Evolutionary conservation across 2,797 vertebrate genomes (phyloP).

Genomic region (Kryptolebias ocellatus): DNA sequence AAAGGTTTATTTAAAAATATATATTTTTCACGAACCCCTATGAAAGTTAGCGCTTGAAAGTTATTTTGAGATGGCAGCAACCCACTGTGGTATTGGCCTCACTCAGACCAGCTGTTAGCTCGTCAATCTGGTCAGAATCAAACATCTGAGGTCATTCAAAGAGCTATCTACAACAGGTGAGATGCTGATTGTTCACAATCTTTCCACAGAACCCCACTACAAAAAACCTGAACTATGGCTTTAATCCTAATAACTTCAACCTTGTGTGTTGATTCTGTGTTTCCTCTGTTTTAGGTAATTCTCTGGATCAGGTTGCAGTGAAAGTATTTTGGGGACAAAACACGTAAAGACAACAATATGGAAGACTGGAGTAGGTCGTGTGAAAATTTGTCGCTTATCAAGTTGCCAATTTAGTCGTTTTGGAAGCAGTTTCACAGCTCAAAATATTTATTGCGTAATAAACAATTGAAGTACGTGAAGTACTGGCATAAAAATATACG

Average conservation of each 20-base stretch:
- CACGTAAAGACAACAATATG: not conserved
- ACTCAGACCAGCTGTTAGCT: too few relatives aligned
- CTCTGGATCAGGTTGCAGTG: conserved; percentile 28
- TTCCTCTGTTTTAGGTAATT: conserved; percentile 56
- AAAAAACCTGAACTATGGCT: too few relatives aligned
- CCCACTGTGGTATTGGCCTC: too few relatives aligned
- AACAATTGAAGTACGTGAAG: conserved; percentile 18
- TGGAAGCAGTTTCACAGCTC: conserved; percentile 3
- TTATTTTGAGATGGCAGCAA: too few relatives aligned
- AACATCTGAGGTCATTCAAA: too few relatives aligned
- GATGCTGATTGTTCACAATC: too few relatives aligned
- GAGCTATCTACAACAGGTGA: too few relatives aligned
- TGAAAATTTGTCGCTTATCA: not conserved
- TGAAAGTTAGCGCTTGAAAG: too few relatives aligned
- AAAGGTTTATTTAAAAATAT: too few relatives aligned
- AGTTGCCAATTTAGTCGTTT: conserved; percentile 17
- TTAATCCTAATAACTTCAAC: conserved; percentile 35
- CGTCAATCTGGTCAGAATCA: too few relatives aligned
- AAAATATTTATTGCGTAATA: conserved; percentile 11
- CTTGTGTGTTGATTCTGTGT: conserved; percentile 41
- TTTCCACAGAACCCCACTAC: too few relatives aligned
- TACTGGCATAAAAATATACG: conserved; percentile 7
- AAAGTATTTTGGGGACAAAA: not conserved
- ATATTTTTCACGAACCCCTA: too few relatives aligned
- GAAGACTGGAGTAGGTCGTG: not conserved